Evolutionary conservation across 2,113 vertebrate species (phyloP), one percentile per base, ranked within the genome.

Genomic region (Seriola dumerili): DNA sequence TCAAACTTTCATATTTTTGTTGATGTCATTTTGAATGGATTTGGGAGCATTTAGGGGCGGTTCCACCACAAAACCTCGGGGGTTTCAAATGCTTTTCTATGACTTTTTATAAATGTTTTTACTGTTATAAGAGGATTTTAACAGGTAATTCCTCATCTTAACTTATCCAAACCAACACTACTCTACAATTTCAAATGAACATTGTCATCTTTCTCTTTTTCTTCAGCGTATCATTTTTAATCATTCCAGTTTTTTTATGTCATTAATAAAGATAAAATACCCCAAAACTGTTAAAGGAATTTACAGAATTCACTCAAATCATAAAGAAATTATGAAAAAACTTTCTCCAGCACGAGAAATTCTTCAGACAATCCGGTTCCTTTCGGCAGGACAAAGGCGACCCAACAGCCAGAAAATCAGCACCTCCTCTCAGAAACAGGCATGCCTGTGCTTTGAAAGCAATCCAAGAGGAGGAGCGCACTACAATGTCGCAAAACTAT

Each of bases 401-500:
- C 12, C 63, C 32, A 8, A 63, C 63, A 68, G 78, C 58, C 46
- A 67, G 19, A 72, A 77, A 65, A 88, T 69, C 40, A 63, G 46
- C 55, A 61, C 48, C 65, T 86, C 78, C 79, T 64, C 74, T 86
- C 67, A 68, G 84, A 83, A 66, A 78, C 50, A 0, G 38, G 34
- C n/a, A 38, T 7, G 11, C 0, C 62, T 52, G 72, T 4, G 13
- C 87, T 89, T 89, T 88, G 81, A 89, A 87, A 88, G 65, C n/a
- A 8, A 64, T 85, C 80, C 85, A 90, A 80, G 54, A 70, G 72
- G 75, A 86, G 75, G 81, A 14, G 54, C 9, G 16, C 75, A 67
- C 68, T 50, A 81, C 81, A 85, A 72, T 87, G 89, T 92, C 58
- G 3, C 84, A 85, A 88, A 88, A 89, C 76, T 74, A 81, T 84